phyloP scores from a whole-genome alignment of 64 coral and sea anemone genomes.

The Porites australiensis region DNA sequence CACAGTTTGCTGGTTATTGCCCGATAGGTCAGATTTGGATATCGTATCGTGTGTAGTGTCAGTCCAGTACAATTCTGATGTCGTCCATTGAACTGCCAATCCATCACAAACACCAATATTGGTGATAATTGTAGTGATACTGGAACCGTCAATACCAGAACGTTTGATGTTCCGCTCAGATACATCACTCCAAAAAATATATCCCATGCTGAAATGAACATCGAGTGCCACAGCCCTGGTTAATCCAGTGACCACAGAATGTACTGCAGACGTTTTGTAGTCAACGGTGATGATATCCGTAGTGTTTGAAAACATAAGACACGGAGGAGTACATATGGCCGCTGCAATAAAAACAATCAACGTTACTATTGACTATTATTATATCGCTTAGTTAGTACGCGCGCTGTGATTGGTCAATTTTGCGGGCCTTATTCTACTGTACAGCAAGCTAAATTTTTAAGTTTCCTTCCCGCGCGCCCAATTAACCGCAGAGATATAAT shows the following conservation, averaged over 20 bases:
- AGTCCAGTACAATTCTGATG: slow-evolving; percentile 73
- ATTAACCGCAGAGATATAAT: no score
- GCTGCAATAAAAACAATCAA: neutral
- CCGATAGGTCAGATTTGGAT: slow-evolving; percentile 56
- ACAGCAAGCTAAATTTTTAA: no score
- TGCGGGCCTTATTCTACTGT: no score
- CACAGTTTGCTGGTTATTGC: slow-evolving; percentile 31
- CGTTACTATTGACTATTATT: no score
- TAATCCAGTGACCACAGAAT: slow-evolving; percentile 51
- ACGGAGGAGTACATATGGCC: slow-evolving; percentile 34
- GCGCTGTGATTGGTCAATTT: no score
- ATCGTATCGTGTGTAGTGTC: slow-evolving; percentile 60
- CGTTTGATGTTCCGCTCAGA: slow-evolving; percentile 29
- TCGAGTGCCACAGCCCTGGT: slow-evolving; percentile 47
- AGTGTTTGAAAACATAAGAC: slow-evolving; percentile 65
- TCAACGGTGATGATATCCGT: slow-evolving; percentile 68
- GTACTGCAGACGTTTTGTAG: neutral
- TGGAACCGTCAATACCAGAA: slow-evolving; percentile 51
- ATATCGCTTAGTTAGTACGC: no score
- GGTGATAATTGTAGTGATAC: slow-evolving; percentile 9
- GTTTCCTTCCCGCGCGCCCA: no score
- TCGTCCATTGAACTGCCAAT: slow-evolving; percentile 69
- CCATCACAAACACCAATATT: slow-evolving; percentile 74
- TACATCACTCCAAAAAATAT: slow-evolving; percentile 77
- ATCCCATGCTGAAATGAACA: slow-evolving; percentile 43